Evolutionary conservation across 2,113 vertebrate genomes (phyloP).

Genomic region (Bufo bufo): DNA sequence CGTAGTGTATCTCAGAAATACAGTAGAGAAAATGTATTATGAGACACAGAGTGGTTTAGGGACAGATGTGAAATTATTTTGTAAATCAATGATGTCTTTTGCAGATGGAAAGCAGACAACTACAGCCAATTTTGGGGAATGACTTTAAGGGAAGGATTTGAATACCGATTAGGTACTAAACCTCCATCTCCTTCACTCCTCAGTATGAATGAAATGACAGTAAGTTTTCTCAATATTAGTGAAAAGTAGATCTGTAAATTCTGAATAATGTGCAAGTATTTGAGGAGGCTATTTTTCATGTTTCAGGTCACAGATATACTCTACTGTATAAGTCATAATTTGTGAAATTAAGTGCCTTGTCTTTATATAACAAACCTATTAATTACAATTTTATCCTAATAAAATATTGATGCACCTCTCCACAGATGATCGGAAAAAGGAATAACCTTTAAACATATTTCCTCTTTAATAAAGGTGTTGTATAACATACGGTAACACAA

Average conservation of each 20-base stretch:
- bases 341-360: too few species aligned
- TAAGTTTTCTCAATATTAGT: conserved; percentile 60
- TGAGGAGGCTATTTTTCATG: background rate
- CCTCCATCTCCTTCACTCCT: conserved; percentile 70
- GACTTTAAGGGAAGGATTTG: conserved; percentile 75
- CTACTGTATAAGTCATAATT: too few species aligned
- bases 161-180: conserved; percentile 71
- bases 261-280: background rate
- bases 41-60: background rate
- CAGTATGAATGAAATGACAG: conserved; percentile 70
- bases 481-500: too few species aligned
- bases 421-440: too few species aligned
- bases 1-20: background rate
- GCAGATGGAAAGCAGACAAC: conserved; percentile 76
- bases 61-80: conserved; percentile 61
- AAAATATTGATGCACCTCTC: too few species aligned
- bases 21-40: too few species aligned
- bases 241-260: background rate
- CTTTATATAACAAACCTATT: too few species aligned
- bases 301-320: too few species aligned
- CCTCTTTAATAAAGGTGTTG: too few species aligned
- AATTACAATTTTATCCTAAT: too few species aligned
- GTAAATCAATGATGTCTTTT: conserved; percentile 53
- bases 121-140: conserved; percentile 79
- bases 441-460: too few species aligned